Percentiles rank a stretch among this genome's conserved stretches.
phyloP scores from a whole-genome alignment of 35 echinoderm and acorn worm genomes.

The Hemicentrotus pulcherrimus region DNA sequence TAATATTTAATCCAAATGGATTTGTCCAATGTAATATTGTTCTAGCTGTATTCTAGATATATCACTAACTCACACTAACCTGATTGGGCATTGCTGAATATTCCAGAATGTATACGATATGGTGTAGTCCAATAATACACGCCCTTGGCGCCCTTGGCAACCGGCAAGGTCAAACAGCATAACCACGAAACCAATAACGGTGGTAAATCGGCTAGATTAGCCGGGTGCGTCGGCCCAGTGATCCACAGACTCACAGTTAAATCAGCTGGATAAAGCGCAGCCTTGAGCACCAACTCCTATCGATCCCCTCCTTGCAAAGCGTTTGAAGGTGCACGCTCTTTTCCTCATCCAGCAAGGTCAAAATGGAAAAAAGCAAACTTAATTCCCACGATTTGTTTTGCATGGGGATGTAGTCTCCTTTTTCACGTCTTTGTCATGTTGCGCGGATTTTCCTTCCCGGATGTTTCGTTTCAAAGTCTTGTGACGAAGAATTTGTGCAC shows the following conservation, averaged over 20 bases:
- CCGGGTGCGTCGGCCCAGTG: conserved; percentile 32
- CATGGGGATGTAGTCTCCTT: not conserved
- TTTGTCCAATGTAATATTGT: too few relatives aligned
- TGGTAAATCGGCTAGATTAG: conserved; percentile 38
- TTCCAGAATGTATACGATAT: not conserved
- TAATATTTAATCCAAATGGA: too few relatives aligned
- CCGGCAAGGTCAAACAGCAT: not conserved
- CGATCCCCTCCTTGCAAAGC: conserved; percentile 4
- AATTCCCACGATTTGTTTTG: not conserved
- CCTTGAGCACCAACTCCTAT: conserved; percentile 17
- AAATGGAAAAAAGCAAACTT: not conserved
- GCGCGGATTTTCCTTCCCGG: not conserved
- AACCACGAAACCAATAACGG: conserved; percentile 31
- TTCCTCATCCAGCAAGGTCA: not conserved
- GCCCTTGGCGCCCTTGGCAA: conserved; percentile 22
- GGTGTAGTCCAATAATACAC: not conserved
- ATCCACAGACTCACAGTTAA: conserved; percentile 28
- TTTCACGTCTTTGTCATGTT: not conserved
- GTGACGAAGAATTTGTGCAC: not conserved
- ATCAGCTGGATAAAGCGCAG: conserved; percentile 29
- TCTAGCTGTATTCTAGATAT: too few relatives aligned
- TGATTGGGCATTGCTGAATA: not conserved
- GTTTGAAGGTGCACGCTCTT: not conserved
- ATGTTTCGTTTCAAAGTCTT: conserved; percentile 18
- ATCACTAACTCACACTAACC: not conserved